Evolutionary conservation across 2,888 invertebrate genomes (phyloP).

Genomic region (Thereva nobilitata): DNA sequence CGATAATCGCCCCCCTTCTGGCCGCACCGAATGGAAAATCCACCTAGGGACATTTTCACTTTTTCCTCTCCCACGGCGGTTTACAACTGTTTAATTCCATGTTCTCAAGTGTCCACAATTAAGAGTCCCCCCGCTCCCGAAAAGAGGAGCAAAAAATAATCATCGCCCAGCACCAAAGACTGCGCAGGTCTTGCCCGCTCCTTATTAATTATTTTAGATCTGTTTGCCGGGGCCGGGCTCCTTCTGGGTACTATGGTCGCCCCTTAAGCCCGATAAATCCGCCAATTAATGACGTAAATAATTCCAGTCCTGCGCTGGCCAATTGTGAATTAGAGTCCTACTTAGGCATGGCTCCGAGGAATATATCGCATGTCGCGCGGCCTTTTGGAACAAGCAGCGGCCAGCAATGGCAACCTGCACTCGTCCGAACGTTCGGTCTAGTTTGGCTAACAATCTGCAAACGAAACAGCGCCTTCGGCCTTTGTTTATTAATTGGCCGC

Average conservation of each 20-base stretch:
- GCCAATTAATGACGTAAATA: conserved; percentile 36
- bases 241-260: conserved; percentile 23
- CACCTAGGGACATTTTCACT: background rate
- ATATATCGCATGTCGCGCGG: conserved; percentile 23
- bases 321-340: conserved; percentile 24
- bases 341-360: conserved; percentile 15
- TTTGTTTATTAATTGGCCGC: conserved; percentile 17
- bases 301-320: conserved; percentile 22
- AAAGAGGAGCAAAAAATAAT: conserved; percentile 13
- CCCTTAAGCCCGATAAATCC: conserved; percentile 32
- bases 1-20: conserved; percentile 30
- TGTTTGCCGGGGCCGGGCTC: conserved; percentile 16
- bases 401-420: background rate
- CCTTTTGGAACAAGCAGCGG: background rate
- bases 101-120: conserved; percentile 14
- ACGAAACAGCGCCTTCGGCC: conserved; percentile 14
- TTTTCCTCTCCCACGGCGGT: conserved; percentile 5
- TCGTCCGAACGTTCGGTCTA: background rate
- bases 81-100: conserved; percentile 20
- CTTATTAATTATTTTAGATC: conserved; percentile 26
- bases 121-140: background rate
- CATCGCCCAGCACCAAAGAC: background rate
- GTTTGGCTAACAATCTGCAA: background rate
- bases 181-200: conserved; percentile 6
- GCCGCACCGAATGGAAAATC: conserved; percentile 20